phyloP scores from a whole-genome alignment of 2,888 invertebrate species.

The Drosophila algonquin region DNA sequence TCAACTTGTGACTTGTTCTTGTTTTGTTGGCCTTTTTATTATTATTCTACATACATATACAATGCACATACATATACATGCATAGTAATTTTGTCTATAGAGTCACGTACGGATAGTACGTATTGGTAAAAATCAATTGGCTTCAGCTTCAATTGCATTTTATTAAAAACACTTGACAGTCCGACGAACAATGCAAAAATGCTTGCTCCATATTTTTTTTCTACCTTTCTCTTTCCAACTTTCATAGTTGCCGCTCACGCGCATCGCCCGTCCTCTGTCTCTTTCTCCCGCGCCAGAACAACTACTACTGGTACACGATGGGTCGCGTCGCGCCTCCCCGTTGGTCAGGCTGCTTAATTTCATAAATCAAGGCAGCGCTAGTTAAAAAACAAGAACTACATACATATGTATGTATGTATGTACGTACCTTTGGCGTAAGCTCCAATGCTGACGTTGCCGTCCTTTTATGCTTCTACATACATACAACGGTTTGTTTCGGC shows the following conservation, averaged over 20 bases:
- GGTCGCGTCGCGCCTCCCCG: conserved; percentile 23
- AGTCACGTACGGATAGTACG: background rate
- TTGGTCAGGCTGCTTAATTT: conserved; percentile 32
- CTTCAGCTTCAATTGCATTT: conserved; percentile 19
- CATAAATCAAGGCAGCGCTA: conserved; percentile 50
- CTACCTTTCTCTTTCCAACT: conserved; percentile 33
- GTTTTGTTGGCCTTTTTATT: background rate
- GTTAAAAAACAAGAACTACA: conserved; percentile 49
- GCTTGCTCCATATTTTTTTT: conserved; percentile 45
- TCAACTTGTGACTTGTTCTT: conserved; percentile 45
- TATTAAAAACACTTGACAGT: conserved; percentile 16
- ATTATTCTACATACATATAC: background rate
- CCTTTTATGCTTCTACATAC: conserved; percentile 2
- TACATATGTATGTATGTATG: background rate
- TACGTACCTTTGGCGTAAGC: background rate
- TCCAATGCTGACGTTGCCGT: background rate
- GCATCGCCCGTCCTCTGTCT: conserved; percentile 9
- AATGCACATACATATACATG: background rate
- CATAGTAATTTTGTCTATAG: background rate
- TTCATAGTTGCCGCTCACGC: conserved; percentile 33
- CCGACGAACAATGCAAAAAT: conserved; percentile 43
- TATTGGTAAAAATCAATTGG: conserved; percentile 56
- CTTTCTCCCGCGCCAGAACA: background rate
- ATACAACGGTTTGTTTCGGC: conserved; percentile 28
- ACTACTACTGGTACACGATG: conserved; percentile 30